phyloP scores from a whole-genome alignment of 2,113 vertebrate genomes.

The Clarias batrachus region DNA sequence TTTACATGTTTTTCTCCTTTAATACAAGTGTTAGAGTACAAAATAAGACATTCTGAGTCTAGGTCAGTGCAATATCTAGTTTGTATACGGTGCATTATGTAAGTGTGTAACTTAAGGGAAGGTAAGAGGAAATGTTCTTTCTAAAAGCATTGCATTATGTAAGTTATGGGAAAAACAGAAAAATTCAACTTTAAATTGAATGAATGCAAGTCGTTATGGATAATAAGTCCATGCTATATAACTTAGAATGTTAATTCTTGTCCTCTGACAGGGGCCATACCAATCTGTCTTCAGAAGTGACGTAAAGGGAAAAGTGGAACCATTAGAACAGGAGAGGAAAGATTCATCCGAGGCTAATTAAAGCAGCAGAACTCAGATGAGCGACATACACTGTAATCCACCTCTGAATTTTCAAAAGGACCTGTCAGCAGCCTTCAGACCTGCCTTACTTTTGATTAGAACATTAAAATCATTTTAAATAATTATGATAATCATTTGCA shows the following conservation, averaged over 20 bases:
- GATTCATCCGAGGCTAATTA: slow-evolving; percentile 49
- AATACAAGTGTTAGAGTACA: not conserved
- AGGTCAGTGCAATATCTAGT: not conserved
- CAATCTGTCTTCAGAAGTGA: slow-evolving; percentile 28
- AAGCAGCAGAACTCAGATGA: slow-evolving; percentile 35
- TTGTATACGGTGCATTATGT: not conserved
- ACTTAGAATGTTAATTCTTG: slow-evolving; percentile 33
- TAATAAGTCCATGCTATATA: not conserved
- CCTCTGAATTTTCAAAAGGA: slow-evolving; percentile 56
- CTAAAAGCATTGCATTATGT: slow-evolving; percentile 28
- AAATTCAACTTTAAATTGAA: slow-evolving; percentile 22
- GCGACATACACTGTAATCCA: slow-evolving; percentile 42
- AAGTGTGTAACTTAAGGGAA: not conserved
- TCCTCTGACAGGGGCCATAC: slow-evolving; percentile 5
- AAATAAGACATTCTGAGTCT: not conserved
- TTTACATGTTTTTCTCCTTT: not conserved
- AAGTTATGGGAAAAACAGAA: slow-evolving; percentile 22
- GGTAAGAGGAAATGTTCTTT: not conserved
- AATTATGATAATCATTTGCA: slow-evolving; percentile 59
- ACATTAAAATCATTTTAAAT: slow-evolving; percentile 64
- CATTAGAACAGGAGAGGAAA: slow-evolving; percentile 27
- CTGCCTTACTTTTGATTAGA: slow-evolving; percentile 57
- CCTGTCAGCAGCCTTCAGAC: slow-evolving; percentile 52
- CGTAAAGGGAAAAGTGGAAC: slow-evolving; percentile 30
- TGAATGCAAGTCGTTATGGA: slow-evolving; percentile 28